Conservation (phyloP, 2,888 invertebrate genomes). For the Altica lythri region DNA sequence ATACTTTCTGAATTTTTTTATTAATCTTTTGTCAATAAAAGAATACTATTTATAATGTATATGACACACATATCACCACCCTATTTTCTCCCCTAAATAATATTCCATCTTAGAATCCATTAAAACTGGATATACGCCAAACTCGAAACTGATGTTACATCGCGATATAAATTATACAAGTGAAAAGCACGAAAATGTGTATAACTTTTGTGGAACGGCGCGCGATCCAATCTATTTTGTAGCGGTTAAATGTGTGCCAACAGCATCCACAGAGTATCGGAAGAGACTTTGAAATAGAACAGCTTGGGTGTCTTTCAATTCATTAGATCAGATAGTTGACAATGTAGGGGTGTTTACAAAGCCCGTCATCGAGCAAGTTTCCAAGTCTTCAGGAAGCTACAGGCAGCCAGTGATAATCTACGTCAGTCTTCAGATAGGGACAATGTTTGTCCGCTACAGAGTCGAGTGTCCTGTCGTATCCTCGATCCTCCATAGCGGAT, state of each 20-base stretch:
- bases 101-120: conserved; percentile 19
- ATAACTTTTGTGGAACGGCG: conserved; percentile 27
- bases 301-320: conserved; percentile 50
- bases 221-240: conserved; percentile 33
- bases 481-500: conserved; percentile 22
- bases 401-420: conserved; percentile 56
- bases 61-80: conserved; percentile 20
- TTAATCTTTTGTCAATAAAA: too few species aligned
- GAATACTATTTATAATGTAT: too few species aligned
- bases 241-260: conserved; percentile 39
- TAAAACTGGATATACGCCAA: conserved; percentile 25
- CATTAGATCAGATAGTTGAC: conserved; percentile 52
- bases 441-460: conserved; percentile 17
- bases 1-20: too few species aligned
- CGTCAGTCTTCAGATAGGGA: conserved; percentile 51
- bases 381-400: conserved; percentile 56
- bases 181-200: conserved; percentile 32
- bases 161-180: conserved; percentile 23
- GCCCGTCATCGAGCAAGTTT: conserved; percentile 55
- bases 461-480: conserved; percentile 29
- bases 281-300: conserved; percentile 49
- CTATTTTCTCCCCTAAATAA: conserved; percentile 21
- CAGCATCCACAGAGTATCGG: too few species aligned
- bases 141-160: conserved; percentile 24
- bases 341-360: conserved; percentile 54